Percentiles rank a stretch among this genome's conserved stretches.
phyloP scores from a whole-genome alignment of 1,140 invertebrate species.

The Zophobas atratus region DNA sequence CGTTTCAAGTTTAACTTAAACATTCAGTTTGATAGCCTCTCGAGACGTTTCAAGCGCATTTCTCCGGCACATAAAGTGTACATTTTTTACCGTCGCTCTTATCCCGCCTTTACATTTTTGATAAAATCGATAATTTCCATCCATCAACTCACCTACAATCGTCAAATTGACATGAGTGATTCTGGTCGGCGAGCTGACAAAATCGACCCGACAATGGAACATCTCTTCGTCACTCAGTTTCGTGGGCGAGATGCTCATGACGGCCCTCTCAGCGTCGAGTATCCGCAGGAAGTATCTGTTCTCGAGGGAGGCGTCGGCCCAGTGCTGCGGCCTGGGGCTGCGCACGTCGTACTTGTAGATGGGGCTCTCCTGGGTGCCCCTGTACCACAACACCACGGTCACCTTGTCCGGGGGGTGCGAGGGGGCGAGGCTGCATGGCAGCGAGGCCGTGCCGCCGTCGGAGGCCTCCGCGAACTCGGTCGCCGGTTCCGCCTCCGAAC shows the following conservation, averaged over 20 bases:
- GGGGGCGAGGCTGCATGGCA: constrained; percentile 78
- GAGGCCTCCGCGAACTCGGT: constrained; percentile 73
- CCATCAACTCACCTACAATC: constrained; percentile 78
- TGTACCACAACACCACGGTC: constrained; percentile 64
- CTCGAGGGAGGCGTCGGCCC: constrained; percentile 70
- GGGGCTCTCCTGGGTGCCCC: constrained; percentile 59
- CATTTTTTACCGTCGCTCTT: constrained; percentile 30
- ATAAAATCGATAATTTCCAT: constrained; percentile 32
- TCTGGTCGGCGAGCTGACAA: constrained; percentile 78
- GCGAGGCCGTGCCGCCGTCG: constrained; percentile 74
- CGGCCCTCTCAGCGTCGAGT: constrained; percentile 72
- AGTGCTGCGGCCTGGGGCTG: constrained; percentile 59
- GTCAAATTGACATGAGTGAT: constrained; percentile 82
- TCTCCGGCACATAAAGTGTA: constrained; percentile 18
- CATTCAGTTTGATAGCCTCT: constrained; percentile 39
- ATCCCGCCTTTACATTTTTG: constrained; percentile 3
- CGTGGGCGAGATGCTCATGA: constrained; percentile 70
- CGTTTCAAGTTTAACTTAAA: constrained; percentile 35
- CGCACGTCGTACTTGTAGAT: constrained; percentile 65
- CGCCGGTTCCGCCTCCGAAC: constrained; percentile 61
- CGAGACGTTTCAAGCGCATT: constrained; percentile 19
- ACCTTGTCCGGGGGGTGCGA: constrained; percentile 74
- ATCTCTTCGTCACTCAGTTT: constrained; percentile 77
- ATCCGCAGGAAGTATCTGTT: constrained; percentile 67
- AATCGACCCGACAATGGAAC: constrained; percentile 85